phyloP scores from a whole-genome alignment of 1,140 invertebrate genomes.

The Pseudobourletiella spinata region DNA sequence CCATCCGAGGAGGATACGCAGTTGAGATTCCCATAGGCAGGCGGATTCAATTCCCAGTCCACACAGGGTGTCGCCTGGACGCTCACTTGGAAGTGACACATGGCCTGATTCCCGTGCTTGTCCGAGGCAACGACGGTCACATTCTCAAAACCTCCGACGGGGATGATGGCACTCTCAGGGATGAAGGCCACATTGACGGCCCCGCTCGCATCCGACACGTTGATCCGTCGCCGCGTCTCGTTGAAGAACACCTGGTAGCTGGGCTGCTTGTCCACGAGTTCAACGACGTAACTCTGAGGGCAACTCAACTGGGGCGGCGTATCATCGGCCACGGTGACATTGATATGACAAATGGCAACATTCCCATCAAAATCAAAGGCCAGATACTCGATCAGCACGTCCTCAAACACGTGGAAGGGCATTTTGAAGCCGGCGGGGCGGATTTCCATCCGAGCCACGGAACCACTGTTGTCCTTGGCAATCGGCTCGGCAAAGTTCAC shows the following conservation, averaged over 20 bases:
- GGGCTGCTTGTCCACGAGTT: conserved; percentile 79
- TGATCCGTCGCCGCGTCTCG: conserved; percentile 73
- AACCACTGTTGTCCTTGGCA: conserved; percentile 87
- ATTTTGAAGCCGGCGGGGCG: conserved; percentile 83
- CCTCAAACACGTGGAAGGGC: conserved; percentile 72
- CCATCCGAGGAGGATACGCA: conserved; percentile 62
- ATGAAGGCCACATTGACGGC: conserved; percentile 73
- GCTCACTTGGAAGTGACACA: conserved; percentile 88
- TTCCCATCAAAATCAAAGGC: conserved; percentile 96
- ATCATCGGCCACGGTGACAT: conserved; percentile 66
- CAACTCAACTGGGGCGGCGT: conserved; percentile 88
- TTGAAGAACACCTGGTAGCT: conserved; percentile 88
- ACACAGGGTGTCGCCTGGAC: conserved; percentile 89
- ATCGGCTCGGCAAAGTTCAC: conserved; percentile 88
- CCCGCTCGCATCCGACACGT: conserved; percentile 79
- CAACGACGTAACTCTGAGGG: conserved; percentile 90
- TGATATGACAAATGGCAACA: conserved; percentile 91
- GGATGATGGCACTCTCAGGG: conserved; percentile 76
- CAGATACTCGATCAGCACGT: conserved; percentile 87
- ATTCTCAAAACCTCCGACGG: conserved; percentile 85
- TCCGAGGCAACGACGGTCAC: conserved; percentile 86
- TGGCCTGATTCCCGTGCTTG: conserved; percentile 73
- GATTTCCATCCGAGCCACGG: conserved; percentile 81
- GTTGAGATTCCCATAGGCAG: conserved; percentile 77
- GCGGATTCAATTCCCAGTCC: conserved; percentile 82